These are phyloP conservation scores for Notospermus geniculatus DNA, from an alignment of 1,140 invertebrate species.

Conservation along the genomic window DNA sequence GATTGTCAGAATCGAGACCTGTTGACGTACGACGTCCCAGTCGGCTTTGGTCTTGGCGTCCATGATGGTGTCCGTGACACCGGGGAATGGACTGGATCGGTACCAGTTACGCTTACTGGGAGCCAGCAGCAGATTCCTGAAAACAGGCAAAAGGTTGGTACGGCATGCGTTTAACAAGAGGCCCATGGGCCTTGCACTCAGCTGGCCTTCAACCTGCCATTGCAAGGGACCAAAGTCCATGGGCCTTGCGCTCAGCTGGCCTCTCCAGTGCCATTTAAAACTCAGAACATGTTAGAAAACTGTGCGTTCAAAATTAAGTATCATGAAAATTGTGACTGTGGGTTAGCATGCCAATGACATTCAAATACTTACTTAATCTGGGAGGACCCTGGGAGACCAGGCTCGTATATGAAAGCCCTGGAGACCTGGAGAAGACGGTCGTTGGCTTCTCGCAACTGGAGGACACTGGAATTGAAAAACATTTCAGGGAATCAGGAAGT, in stretches of 20 bases:
- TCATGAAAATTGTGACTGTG: too few relatives aligned
- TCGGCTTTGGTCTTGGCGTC: neutral
- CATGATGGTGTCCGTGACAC: neutral
- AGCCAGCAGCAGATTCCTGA: neutral
- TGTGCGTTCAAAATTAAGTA: too few relatives aligned
- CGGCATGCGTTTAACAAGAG: too few relatives aligned
- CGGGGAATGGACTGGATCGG: neutral
- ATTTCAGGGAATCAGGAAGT: too few relatives aligned
- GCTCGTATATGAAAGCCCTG: neutral
- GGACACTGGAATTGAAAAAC: neutral
- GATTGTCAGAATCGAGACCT: conserved; percentile 1
- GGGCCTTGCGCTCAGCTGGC: too few relatives aligned
- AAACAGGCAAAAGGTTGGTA: too few relatives aligned
- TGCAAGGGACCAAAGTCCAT: too few relatives aligned
- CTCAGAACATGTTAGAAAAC: too few relatives aligned
- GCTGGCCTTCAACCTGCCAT: too few relatives aligned
- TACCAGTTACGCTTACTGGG: conserved; percentile 4
- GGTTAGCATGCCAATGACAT: too few relatives aligned
- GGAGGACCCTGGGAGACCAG: neutral
- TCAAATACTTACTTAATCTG: conserved; percentile 3
- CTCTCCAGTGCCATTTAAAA: too few relatives aligned
- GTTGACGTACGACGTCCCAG: neutral
- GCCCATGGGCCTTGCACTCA: too few relatives aligned
- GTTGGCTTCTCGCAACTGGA: conserved; percentile 1
- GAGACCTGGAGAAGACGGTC: conserved; percentile 1